Base-by-base conservation (phyloP, 1,140 invertebrate genomes). In the Solen grandis region DNA sequence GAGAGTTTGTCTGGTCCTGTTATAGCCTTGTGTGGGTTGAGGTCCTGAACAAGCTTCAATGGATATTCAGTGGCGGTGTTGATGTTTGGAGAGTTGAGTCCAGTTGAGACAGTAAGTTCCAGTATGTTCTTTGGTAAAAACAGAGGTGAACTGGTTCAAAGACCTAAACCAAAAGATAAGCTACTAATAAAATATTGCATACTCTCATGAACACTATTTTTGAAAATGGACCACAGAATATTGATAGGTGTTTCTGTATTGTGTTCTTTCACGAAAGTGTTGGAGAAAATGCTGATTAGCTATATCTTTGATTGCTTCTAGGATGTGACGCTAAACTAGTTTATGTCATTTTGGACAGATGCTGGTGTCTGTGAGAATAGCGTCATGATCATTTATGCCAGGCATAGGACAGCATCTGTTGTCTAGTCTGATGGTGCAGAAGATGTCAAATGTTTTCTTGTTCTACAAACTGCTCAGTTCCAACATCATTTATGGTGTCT, bases 401-500 rank as follows among this genome's bases (percentile, higher is more conserved):
- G 52, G 69, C 3, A 59, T 1, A 3, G 5, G 52, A 10, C 14
- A 31, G 38, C 54, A 73, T n/a, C 31, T n/a, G n/a, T 59, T 38
- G n/a, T 27, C 33, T 2, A 50, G 66, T 27, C 46, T 22, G 22
- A 52, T 69, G 0, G 54, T 2, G 16, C 52, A 73, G 69, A 59
- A 73, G 19, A 73, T 36, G 52, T 73, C 5, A 19, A 73, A 38
- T 31, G 31, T 73, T 10, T 57, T 73, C 13, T 55, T 27, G 29
- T 70, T 33, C n/a, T n/a, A 19, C 68, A 29, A 13, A 29, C 55
- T 54, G 8, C 22, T 70, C 46, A 31, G 8, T n/a, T 14, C 66
- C 66, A 31, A 70, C 54, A 27, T 70, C 38, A 16, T 54, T 70
- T 3, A 70, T 54, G 5, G 66, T 70, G 27, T 70, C 27, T 33